Evolutionary conservation across 2,888 invertebrate genomes (phyloP).

Genomic region (Eupsilia transversa): DNA sequence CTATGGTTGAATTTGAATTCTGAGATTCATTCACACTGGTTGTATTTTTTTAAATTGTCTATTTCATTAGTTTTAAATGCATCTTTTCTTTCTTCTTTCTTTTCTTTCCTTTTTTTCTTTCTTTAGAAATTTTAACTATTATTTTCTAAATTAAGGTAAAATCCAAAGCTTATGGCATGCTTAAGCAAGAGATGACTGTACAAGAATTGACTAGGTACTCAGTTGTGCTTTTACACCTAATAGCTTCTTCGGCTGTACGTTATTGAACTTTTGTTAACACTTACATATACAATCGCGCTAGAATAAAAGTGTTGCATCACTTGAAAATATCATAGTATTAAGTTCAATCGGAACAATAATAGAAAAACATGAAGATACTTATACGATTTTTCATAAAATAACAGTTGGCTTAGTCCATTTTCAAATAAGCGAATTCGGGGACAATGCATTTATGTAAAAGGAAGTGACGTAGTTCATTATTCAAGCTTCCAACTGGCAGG

Average conservation of each 20-base stretch:
- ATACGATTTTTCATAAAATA: background rate
- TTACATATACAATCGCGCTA: background rate
- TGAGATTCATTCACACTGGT: no score
- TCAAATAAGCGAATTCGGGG: background rate
- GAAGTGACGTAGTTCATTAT: slow-evolving; percentile 10
- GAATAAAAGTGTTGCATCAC: background rate
- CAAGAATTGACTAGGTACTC: background rate
- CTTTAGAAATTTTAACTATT: no score
- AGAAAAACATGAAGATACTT: background rate
- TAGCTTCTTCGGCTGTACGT: background rate
- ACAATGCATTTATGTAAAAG: background rate
- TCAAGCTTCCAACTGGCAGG: slow-evolving; percentile 7
- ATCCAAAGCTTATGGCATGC: no score
- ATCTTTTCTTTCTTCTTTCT: no score
- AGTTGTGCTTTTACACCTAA: background rate
- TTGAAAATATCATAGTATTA: background rate
- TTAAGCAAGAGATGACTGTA: background rate
- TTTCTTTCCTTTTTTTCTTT: no score
- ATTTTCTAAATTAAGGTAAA: no score
- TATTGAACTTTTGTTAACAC: background rate
- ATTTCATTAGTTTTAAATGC: no score
- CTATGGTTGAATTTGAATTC: slow-evolving; percentile 21
- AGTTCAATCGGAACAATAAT: background rate
- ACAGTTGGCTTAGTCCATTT: background rate
- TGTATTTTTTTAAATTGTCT: no score